These are phyloP conservation scores for Rhyacophila evoluta DNA, from an alignment of 2,888 invertebrate species.

Conservation along the genomic window DNA sequence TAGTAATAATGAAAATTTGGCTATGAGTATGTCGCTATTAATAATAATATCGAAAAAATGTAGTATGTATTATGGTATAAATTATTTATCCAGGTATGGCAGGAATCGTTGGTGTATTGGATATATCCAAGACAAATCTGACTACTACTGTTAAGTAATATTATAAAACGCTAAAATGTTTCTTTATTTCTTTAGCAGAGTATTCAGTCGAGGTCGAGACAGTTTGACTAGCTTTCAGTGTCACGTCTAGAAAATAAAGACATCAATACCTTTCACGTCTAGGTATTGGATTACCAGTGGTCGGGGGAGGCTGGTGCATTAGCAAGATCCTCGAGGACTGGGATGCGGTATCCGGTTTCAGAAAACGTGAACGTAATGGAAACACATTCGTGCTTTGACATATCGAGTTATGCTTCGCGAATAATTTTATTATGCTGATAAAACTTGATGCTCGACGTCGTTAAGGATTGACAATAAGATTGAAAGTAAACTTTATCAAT, in stretches of 20 bases:
- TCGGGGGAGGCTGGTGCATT: constrained; percentile 9
- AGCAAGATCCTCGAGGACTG: not conserved
- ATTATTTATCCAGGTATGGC: too few relatives aligned
- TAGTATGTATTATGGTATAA: too few relatives aligned
- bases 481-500: too few relatives aligned
- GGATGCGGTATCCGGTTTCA: not conserved
- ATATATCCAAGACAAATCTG: too few relatives aligned
- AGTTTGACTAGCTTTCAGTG: not conserved
- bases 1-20: too few relatives aligned
- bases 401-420: not conserved
- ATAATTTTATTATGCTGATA: not conserved
- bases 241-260: not conserved
- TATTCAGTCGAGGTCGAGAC: too few relatives aligned
- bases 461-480: not conserved
- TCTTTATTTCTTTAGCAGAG: too few relatives aligned
- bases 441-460: not conserved
- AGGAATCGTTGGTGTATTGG: too few relatives aligned
- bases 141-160: too few relatives aligned
- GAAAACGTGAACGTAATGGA: constrained; percentile 12
- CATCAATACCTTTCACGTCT: not conserved
- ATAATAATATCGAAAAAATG: too few relatives aligned
- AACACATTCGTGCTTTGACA: not conserved
- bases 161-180: too few relatives aligned
- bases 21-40: too few relatives aligned
- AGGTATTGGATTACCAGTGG: constrained; percentile 5